phyloP scores from a whole-genome alignment of 1,140 invertebrate genomes.

The Grapholita molesta region DNA sequence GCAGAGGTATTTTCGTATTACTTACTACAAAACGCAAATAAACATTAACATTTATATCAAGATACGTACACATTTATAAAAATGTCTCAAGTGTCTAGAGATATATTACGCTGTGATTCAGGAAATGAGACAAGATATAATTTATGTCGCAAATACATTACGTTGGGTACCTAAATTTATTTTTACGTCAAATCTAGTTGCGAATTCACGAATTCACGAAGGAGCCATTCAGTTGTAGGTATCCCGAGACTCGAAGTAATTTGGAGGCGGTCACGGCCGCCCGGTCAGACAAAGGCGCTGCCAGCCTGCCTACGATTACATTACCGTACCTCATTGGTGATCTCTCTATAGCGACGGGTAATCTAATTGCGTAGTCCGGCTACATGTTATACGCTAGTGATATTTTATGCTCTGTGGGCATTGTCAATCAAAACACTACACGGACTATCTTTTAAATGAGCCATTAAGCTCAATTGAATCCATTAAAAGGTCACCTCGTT shows the following conservation, averaged over 20 bases:
- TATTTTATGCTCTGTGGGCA: not conserved
- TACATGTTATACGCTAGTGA: not conserved
- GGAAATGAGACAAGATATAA: not conserved
- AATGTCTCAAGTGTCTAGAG: not conserved
- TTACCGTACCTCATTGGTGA: conserved; percentile 13
- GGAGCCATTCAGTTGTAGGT: not conserved
- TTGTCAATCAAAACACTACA: not conserved
- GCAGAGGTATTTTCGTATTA: not conserved
- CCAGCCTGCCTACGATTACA: conserved; percentile 4
- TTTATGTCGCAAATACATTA: not conserved
- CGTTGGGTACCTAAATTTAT: not conserved
- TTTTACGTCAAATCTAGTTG: not conserved
- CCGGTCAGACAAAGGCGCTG: conserved; percentile 27
- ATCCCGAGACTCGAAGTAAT: not conserved
- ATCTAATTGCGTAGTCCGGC: not conserved
- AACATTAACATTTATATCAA: not conserved
- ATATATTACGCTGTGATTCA: not conserved
- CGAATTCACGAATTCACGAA: not conserved
- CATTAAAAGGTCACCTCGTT: not conserved
- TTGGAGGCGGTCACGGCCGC: conserved; percentile 28
- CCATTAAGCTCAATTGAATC: not conserved
- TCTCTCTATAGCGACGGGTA: conserved; percentile 1
- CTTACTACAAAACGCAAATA: not conserved
- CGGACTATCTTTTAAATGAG: not conserved
- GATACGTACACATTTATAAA: not conserved